Conservation (phyloP, 2,797 vertebrate genomes). For the Ceryle rudis region DNA sequence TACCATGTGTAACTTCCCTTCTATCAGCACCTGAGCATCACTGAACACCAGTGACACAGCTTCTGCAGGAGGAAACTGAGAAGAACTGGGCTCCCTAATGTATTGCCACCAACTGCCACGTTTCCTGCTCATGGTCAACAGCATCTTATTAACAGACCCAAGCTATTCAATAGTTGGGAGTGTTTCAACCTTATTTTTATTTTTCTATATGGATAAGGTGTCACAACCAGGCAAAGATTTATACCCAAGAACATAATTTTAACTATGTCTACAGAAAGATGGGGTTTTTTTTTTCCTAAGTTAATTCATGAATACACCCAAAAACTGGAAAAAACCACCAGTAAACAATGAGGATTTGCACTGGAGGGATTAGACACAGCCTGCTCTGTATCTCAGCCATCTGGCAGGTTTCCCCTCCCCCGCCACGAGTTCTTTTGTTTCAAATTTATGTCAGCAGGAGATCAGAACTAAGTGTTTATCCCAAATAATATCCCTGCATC, state of each 20-base stretch:
- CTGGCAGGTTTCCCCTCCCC: conserved; percentile 56
- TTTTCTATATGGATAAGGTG: neutral
- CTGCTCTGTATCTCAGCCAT: conserved; percentile 36
- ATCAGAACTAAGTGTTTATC: conserved; percentile 35
- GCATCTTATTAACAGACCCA: neutral
- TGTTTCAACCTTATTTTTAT: neutral
- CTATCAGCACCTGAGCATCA: neutral
- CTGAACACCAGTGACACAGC: neutral
- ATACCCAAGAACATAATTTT: neutral
- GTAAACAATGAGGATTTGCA: conserved; percentile 21
- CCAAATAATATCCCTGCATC: neutral
- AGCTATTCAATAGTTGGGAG: neutral
- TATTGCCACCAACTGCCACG: accelerated
- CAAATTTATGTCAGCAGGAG: conserved; percentile 36
- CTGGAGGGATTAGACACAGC: conserved; percentile 50
- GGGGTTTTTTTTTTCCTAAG: neutral
- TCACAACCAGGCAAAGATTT: neutral
- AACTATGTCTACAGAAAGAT: neutral
- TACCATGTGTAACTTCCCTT: accelerated
- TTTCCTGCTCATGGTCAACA: neutral
- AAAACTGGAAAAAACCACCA: neutral
- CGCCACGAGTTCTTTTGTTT: conserved; percentile 16
- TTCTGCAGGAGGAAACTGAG: neutral
- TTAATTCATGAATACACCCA: neutral
- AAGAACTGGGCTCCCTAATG: neutral